Conservation (phyloP, 2,797 vertebrate species). For the Crenichthys baileyi region DNA sequence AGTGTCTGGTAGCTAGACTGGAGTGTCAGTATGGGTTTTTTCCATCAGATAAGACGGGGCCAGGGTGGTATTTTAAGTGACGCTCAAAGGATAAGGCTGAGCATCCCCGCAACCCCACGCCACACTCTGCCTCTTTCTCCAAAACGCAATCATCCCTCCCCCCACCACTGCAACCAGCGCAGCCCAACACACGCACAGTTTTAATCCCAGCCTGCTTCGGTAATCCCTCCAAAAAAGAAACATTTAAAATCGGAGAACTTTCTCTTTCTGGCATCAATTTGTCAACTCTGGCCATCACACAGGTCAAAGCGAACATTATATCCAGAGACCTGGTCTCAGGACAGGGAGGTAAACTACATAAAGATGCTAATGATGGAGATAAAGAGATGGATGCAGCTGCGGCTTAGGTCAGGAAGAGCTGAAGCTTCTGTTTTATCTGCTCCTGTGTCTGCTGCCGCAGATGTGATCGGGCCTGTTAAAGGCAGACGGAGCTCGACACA, state of each 20-base stretch:
- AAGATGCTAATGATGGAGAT: constrained; percentile 5
- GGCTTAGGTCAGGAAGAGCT: constrained; percentile 18
- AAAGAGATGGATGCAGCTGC: constrained; percentile 18
- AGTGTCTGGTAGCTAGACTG: constrained; percentile 14
- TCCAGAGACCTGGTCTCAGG: background rate
- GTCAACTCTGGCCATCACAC: constrained; percentile 26
- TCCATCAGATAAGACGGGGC: constrained; percentile 39
- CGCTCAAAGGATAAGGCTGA: constrained; percentile 49
- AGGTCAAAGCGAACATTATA: constrained; percentile 4
- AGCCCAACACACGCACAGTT: constrained; percentile 11
- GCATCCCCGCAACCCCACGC: constrained; percentile 19
- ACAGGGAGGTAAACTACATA: background rate
- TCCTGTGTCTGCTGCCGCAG: constrained; percentile 9
- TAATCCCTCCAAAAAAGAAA: constrained; percentile 72
- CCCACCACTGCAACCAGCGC: constrained; percentile 42
- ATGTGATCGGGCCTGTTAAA: constrained; percentile 38
- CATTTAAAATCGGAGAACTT: constrained; percentile 57
- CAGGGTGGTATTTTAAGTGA: constrained; percentile 30
- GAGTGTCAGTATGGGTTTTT: constrained; percentile 21
- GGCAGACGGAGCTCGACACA: constrained; percentile 30
- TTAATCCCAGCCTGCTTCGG: constrained; percentile 70
- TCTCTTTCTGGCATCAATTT: constrained; percentile 65
- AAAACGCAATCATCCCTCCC: constrained; percentile 63
- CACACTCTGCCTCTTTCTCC: constrained; percentile 14
- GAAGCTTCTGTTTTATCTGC: constrained; percentile 20